phyloP scores from a whole-genome alignment of 23 tunicate species.

The Aplidium turbinatum region DNA sequence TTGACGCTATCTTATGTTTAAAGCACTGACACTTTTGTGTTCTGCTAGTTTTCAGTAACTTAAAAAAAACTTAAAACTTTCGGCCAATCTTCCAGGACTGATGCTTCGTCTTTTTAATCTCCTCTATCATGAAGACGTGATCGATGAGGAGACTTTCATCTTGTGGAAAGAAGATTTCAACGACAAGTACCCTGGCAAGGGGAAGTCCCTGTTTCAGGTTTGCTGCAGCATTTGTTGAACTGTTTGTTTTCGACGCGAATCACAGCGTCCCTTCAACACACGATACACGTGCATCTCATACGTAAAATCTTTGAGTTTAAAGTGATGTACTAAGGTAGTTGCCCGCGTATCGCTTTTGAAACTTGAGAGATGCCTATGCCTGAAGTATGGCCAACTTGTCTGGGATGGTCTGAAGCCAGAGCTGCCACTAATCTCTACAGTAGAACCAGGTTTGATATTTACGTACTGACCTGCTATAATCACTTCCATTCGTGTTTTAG shows the following conservation, averaged over 20 bases:
- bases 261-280: not conserved
- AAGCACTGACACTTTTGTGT: no score
- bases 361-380: no score
- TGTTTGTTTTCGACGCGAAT: not conserved
- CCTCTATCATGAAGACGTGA: constrained; percentile 76
- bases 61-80: no score
- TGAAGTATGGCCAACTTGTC: no score
- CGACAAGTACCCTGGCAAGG: constrained; percentile 63
- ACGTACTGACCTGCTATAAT: not conserved
- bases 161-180: constrained; percentile 85
- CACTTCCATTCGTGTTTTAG: constrained; percentile 15
- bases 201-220: constrained; percentile 80
- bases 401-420: no score
- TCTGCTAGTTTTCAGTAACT: no score
- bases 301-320: no score
- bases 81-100: constrained; percentile 47
- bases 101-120: constrained; percentile 58
- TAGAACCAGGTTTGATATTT: not conserved
- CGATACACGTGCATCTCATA: not conserved
- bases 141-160: constrained; percentile 78
- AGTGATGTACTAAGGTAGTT: no score
- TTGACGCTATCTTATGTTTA: no score
- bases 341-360: no score
- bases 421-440: not conserved
- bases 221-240: not conserved